Base-by-base conservation (phyloP, 2,888 invertebrate genomes). In the Dicyrtomina minuta region DNA sequence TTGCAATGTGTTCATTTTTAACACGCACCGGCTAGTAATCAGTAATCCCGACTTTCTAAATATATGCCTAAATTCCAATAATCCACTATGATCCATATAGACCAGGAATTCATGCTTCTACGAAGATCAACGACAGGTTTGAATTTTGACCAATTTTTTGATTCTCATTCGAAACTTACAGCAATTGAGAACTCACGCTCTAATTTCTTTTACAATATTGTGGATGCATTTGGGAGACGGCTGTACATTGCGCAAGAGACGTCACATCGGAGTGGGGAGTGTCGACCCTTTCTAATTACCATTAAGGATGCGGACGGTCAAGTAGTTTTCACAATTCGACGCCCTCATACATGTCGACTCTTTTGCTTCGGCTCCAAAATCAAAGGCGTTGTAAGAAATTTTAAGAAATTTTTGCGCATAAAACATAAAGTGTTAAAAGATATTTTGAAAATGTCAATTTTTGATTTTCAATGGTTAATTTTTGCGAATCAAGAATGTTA, bases 291-390 rank as follows among this genome's bases (percentile, higher is more conserved):
- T 24, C 10, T 15, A 2, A 24, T 62, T 5, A 22, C 3, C n/a
- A 3, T 62, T 2, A 43, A 26, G 13, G 62, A 62, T 27, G 1
- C 33, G 1, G 17, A 6, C 15, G n/a, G 44, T 2, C 24, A 49
- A 2, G 8, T n/a, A 4, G 27, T 62, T 2, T 27, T 62, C 49
- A 46, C 15, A 2, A 24, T 62, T 4, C 26, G n/a, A 5, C 24
- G 62, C 1, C 24, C 8, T 2, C 22, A 43, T 1, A 46, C 12
- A 15, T 26, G 27, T 2, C 13, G 8, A 5, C 62, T 62, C 22
- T 62, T 24, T 17, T 62, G 22, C 8, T 15, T 62, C 10, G 62
- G 62, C 15, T 24, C 62, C 3, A 62, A 49, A n/a, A 46, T 26
- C 26, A 24, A 17, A 6, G 62, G 49, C 46, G 27, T 46, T 49